A percentile compares a stretch with the other conserved stretches of the same genome.
Evolutionary conservation across 2,113 vertebrate species (phyloP).

Genomic region (Alexandromys fortis): DNA sequence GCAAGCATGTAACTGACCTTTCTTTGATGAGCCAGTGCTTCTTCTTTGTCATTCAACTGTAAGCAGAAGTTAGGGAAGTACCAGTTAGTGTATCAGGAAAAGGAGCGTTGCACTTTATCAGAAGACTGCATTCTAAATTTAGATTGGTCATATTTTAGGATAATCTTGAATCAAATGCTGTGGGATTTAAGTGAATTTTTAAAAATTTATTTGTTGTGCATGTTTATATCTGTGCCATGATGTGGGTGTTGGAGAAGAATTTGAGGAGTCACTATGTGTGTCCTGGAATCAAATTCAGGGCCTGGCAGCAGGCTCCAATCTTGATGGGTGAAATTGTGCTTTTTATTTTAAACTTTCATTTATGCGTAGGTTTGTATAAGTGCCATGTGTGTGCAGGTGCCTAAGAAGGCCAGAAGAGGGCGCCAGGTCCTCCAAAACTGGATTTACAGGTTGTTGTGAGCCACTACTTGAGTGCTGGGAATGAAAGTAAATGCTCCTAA

Average conservation of each 20-base stretch:
- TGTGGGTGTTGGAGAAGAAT: too few relatives aligned
- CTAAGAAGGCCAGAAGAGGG: background rate
- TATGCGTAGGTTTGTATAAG: background rate
- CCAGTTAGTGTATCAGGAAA: background rate
- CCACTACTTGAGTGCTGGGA: background rate
- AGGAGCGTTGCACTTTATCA: background rate
- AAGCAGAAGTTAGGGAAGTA: constrained; percentile 21
- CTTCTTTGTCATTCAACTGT: constrained; percentile 96
- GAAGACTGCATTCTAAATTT: background rate
- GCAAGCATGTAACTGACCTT: constrained; percentile 97
- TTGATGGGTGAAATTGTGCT: background rate
- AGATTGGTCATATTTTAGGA: background rate
- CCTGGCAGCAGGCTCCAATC: background rate
- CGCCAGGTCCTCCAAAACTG: background rate
- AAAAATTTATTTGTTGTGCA: background rate
- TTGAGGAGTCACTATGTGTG: background rate
- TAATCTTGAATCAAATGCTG: background rate
- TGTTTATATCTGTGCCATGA: too few relatives aligned
- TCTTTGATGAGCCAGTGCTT: constrained; percentile 94
- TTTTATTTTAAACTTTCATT: background rate
- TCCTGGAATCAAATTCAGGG: background rate
- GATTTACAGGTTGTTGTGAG: background rate
- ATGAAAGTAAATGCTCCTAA: background rate
- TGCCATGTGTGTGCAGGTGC: background rate
- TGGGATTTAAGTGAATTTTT: background rate